phyloP scores from a whole-genome alignment of 1,140 invertebrate genomes.

The Ostrea edulis region DNA sequence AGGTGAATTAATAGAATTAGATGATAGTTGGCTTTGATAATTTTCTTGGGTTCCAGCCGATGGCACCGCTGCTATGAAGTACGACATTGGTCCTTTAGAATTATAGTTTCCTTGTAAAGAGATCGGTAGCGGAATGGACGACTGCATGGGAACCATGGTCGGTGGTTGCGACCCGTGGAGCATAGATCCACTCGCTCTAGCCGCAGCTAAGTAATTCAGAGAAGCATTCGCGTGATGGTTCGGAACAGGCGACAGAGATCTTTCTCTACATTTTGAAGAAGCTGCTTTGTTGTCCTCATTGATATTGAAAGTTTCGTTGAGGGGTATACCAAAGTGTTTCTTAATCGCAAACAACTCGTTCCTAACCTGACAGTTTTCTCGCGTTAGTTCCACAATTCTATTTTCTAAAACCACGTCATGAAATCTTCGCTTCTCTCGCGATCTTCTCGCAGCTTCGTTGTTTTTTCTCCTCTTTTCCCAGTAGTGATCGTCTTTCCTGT shows the following conservation, averaged over 20 bases:
- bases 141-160: constrained; percentile 41
- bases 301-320: constrained; percentile 60
- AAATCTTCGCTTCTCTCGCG: constrained; percentile 95
- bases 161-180: neutral
- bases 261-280: constrained; percentile 9
- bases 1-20: neutral
- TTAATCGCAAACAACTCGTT: constrained; percentile 95
- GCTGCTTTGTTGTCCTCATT: constrained; percentile 49
- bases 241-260: constrained; percentile 11
- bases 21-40: neutral
- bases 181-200: constrained; percentile 19
- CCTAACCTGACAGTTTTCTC: constrained; percentile 95
- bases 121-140: constrained; percentile 37
- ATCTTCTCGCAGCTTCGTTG: constrained; percentile 97
- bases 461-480: constrained; percentile 97
- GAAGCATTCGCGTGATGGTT: neutral
- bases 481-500: constrained; percentile 97
- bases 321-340: constrained; percentile 92
- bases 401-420: constrained; percentile 98
- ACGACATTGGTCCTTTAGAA: constrained; percentile 40
- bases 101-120: constrained; percentile 45
- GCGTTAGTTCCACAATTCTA: constrained; percentile 94
- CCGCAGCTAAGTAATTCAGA: neutral
- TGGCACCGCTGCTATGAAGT: constrained; percentile 46
- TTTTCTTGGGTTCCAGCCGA: neutral